phyloP scores from a whole-genome alignment of 2,797 vertebrate genomes.

The Vireo griseus region DNA sequence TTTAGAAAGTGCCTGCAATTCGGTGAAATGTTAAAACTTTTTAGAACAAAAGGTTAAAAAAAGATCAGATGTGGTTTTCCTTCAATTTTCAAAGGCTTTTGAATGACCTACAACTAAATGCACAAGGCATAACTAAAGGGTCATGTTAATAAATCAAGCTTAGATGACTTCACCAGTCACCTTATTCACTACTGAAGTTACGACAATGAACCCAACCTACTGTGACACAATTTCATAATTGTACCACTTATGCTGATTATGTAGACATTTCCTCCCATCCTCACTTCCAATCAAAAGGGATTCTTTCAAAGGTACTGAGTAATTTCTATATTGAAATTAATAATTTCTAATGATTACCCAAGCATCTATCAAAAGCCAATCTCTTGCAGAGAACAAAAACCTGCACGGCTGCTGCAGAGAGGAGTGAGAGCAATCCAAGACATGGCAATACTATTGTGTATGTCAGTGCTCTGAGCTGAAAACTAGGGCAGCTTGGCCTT shows the following conservation, averaged over 20 bases:
- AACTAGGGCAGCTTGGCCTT: neutral
- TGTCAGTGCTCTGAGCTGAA: neutral
- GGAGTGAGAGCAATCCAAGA: neutral
- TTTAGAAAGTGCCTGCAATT: neutral
- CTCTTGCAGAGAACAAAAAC: neutral
- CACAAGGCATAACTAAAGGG: neutral
- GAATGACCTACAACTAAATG: neutral
- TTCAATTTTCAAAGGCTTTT: neutral
- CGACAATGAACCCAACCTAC: neutral
- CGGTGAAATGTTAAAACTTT: neutral
- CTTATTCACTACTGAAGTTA: neutral
- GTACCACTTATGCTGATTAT: neutral
- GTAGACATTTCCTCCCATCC: neutral
- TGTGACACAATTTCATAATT: neutral
- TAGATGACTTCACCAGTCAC: neutral
- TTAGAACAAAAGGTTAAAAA: neutral
- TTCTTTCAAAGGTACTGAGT: neutral
- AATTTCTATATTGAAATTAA: neutral
- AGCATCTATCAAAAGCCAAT: neutral
- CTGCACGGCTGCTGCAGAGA: neutral
- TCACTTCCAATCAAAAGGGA: neutral
- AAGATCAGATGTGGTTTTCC: neutral
- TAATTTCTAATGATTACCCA: neutral
- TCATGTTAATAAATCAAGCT: neutral
- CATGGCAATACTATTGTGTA: rapidly evolving